Conservation (phyloP, 2,888 invertebrate species). For the Habrosyne pyritoides region DNA sequence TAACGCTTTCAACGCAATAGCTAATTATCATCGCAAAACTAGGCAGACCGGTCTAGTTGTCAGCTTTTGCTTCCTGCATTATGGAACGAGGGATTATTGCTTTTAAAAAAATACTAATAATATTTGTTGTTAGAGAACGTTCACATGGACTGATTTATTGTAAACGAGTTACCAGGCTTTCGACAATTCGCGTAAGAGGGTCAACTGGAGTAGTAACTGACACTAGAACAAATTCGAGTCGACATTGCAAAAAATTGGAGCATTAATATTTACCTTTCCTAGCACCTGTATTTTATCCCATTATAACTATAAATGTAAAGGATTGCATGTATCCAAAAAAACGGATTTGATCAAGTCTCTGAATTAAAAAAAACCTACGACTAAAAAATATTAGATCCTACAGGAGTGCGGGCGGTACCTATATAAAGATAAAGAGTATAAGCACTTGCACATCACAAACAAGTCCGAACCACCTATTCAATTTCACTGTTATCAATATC, state of each 20-base stretch:
- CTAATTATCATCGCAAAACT: slow-evolving; percentile 22
- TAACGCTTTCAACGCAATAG: slow-evolving; percentile 15
- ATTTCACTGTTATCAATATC: background rate
- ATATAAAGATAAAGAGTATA: no score
- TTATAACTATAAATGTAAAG: no score
- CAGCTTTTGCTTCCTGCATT: slow-evolving; percentile 12
- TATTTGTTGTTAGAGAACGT: background rate
- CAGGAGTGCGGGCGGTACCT: no score
- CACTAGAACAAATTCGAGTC: background rate
- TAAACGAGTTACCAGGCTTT: background rate
- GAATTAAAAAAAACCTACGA: no score
- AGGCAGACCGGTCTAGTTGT: slow-evolving; percentile 26
- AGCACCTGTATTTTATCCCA: background rate
- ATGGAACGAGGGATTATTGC: slow-evolving; percentile 2
- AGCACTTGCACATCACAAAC: background rate
- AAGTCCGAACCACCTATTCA: background rate
- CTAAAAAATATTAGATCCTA: no score
- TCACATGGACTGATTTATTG: background rate
- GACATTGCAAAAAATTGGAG: background rate
- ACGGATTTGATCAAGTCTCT: no score
- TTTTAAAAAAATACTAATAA: background rate
- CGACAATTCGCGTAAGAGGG: background rate
- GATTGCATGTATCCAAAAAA: no score
- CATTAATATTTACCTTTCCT: background rate
- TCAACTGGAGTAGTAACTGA: no score